A percentile compares a stretch with the other conserved stretches of the same genome.
Evolutionary conservation across 2,113 vertebrate species (phyloP).

Genomic region (Thunnus maccoyii): DNA sequence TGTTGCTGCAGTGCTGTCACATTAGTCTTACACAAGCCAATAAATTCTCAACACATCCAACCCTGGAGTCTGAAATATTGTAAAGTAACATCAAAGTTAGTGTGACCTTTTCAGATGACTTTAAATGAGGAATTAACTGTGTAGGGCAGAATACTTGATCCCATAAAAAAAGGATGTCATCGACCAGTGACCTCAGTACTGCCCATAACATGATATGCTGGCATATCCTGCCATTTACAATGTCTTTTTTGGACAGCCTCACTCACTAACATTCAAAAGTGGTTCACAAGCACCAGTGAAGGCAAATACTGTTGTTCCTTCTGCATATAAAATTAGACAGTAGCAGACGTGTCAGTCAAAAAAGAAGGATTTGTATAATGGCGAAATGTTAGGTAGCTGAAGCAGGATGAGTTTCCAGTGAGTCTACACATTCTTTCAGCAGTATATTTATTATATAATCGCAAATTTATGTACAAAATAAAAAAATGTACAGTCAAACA

Average conservation of each 20-base stretch:
- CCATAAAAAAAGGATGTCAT: constrained; percentile 40
- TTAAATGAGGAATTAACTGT: constrained; percentile 25
- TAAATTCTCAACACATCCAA: constrained; percentile 28
- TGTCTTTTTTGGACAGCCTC: constrained; percentile 51
- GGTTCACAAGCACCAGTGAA: constrained; percentile 38
- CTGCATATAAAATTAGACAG: constrained; percentile 44
- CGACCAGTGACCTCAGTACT: constrained; percentile 71
- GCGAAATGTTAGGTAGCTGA: constrained; percentile 6
- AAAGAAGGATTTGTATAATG: constrained; percentile 6
- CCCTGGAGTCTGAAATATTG: constrained; percentile 30
- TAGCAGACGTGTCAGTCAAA: constrained; percentile 13
- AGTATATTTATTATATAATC: constrained; percentile 66
- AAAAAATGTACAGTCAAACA: constrained; percentile 62
- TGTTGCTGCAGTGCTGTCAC: constrained; percentile 44
- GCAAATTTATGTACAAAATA: constrained; percentile 64
- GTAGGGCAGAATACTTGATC: constrained; percentile 9
- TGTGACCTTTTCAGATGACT: constrained; percentile 3
- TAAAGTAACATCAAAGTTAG: constrained; percentile 33
- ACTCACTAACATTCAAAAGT: constrained; percentile 40
- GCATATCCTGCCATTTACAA: constrained; percentile 62
- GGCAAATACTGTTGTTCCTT: constrained; percentile 48
- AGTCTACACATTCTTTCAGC: constrained; percentile 39
- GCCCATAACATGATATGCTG: constrained; percentile 65
- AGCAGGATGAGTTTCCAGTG: constrained; percentile 22
- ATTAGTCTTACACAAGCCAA: constrained; percentile 57